phyloP scores from a whole-genome alignment of 2,888 invertebrate species.

The Apotomis betuletana region DNA sequence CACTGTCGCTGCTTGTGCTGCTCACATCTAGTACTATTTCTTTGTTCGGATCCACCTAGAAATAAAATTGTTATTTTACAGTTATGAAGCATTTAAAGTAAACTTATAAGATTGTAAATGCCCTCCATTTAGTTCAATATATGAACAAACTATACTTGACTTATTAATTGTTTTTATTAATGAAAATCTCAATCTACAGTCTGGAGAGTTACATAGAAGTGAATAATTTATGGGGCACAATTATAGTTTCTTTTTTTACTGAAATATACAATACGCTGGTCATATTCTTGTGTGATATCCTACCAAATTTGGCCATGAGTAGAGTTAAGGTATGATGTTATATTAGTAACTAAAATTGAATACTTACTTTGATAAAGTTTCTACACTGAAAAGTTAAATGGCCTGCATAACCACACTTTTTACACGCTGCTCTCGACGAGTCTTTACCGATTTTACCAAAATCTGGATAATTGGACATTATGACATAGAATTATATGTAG shows the following conservation, averaged over 20 bases:
- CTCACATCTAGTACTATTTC: conserved; percentile 96
- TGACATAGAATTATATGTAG: conserved; percentile 40
- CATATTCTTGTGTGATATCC: neutral
- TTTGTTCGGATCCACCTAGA: conserved; percentile 93
- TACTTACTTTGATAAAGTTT: conserved; percentile 93
- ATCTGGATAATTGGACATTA: conserved; percentile 72
- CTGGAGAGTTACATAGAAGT: too few species aligned
- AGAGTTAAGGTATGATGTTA: neutral
- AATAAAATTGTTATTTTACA: neutral
- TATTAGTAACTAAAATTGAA: neutral
- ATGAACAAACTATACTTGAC: too few species aligned
- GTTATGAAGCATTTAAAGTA: too few species aligned
- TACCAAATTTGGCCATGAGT: neutral
- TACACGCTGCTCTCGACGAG: conserved; percentile 92
- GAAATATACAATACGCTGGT: neutral
- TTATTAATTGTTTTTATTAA: too few species aligned
- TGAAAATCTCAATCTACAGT: too few species aligned
- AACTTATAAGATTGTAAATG: too few species aligned
- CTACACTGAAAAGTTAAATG: conserved; percentile 98
- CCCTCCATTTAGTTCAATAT: too few species aligned
- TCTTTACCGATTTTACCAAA: conserved; percentile 86
- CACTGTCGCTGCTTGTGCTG: conserved; percentile 96
- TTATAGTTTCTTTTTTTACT: too few species aligned
- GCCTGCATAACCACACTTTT: conserved; percentile 97
- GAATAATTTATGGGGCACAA: too few species aligned